These are phyloP conservation scores for Spodoptera litura DNA, from an alignment of 1,140 invertebrate genomes.

Conservation along the genomic window DNA sequence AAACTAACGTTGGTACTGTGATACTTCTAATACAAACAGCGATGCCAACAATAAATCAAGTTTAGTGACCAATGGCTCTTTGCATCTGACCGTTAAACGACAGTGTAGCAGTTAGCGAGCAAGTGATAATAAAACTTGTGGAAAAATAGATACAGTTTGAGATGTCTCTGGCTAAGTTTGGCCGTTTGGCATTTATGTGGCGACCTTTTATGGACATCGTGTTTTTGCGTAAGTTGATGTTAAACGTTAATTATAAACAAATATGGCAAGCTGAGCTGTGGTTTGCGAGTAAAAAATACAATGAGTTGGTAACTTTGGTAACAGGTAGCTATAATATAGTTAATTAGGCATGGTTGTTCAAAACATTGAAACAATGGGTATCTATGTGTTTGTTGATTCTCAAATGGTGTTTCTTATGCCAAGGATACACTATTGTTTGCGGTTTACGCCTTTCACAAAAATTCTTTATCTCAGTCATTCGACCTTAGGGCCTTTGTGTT, in stretches of 20 bases:
- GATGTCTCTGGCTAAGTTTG: conserved; percentile 12
- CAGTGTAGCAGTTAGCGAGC: conserved; percentile 42
- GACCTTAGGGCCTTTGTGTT: conserved; percentile 23
- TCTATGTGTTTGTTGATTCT: conserved; percentile 25
- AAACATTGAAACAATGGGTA: not conserved
- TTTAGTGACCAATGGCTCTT: conserved; percentile 58
- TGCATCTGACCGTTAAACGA: conserved; percentile 20
- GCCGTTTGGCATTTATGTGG: conserved; percentile 57
- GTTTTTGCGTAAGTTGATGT: conserved; percentile 55
- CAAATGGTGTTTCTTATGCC: conserved; percentile 10
- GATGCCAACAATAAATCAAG: conserved; percentile 46
- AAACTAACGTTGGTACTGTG: conserved; percentile 54
- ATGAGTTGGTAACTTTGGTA: not conserved
- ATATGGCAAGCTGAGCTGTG: conserved; percentile 9
- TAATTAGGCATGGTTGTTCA: not conserved
- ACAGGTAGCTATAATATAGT: not conserved
- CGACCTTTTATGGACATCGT: conserved; percentile 57
- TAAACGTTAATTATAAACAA: conserved; percentile 41
- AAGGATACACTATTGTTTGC: conserved; percentile 34
- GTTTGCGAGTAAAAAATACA: not conserved
- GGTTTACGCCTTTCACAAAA: conserved; percentile 35
- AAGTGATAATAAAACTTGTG: conserved; percentile 38
- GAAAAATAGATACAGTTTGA: conserved; percentile 26
- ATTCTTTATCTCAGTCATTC: conserved; percentile 36
- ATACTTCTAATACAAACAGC: conserved; percentile 38